phyloP scores from a whole-genome alignment of 2,113 vertebrate genomes.

The Neotragus pygmaeus region DNA sequence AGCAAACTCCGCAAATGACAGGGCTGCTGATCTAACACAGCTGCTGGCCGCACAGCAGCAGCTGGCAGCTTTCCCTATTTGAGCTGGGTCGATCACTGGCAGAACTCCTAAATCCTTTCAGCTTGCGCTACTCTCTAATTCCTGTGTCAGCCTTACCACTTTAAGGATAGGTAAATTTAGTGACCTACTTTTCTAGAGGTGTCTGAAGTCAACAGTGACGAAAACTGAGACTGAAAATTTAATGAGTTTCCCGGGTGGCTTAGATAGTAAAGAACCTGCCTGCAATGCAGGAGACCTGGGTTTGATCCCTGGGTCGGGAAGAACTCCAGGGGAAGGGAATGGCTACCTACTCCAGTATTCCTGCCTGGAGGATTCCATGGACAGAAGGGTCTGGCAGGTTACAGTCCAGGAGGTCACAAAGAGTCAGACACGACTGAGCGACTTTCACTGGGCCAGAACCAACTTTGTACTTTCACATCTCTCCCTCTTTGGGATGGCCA shows the following conservation, averaged over 20 bases:
- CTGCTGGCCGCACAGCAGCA: neutral
- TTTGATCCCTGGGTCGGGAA: neutral
- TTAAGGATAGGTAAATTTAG: conserved; percentile 11
- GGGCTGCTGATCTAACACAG: neutral
- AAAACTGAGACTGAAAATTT: neutral
- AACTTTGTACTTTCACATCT: neutral
- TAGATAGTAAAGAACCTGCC: neutral
- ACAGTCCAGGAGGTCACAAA: neutral
- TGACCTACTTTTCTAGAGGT: conserved; percentile 40
- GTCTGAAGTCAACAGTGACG: conserved; percentile 14
- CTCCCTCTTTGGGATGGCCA: neutral
- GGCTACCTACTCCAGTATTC: neutral
- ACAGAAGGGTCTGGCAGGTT: neutral
- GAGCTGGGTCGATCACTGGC: neutral
- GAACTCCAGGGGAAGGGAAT: neutral
- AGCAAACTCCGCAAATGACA: neutral
- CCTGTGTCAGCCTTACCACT: neutral
- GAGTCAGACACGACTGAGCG: neutral
- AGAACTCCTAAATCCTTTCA: conserved; percentile 11
- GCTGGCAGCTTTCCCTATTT: neutral
- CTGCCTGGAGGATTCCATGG: neutral
- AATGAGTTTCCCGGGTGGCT: neutral
- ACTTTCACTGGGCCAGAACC: neutral
- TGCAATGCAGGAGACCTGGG: neutral
- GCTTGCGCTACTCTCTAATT: conserved; percentile 22